Evolutionary conservation across 2,888 invertebrate genomes (phyloP).

Genomic region (Brachyptera putata): DNA sequence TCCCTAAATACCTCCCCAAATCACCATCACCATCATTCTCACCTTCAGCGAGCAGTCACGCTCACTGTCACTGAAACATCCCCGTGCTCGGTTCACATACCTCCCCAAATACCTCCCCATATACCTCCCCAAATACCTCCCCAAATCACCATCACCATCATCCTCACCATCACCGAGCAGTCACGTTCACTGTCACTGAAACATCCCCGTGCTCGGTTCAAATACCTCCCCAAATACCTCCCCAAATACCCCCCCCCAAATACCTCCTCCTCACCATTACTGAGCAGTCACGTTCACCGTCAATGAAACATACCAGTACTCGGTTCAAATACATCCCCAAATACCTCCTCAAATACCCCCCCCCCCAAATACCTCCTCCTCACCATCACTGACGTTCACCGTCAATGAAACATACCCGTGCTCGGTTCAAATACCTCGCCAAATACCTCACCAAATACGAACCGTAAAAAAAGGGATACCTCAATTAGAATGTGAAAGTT

Average conservation of each 20-base stretch:
- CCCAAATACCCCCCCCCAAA: conserved; percentile 39
- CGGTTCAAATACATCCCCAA: background rate
- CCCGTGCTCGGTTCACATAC: no score
- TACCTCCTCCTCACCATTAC: conserved; percentile 25
- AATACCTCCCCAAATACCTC: conserved; percentile 43
- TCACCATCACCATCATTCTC: conserved; percentile 32
- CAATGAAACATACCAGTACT: conserved; percentile 43
- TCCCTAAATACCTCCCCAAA: conserved; percentile 47
- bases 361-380: conserved; percentile 47
- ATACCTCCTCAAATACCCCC: conserved; percentile 43
- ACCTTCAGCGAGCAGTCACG: conserved; percentile 25
- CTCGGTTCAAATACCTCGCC: conserved; percentile 28
- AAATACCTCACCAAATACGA: conserved; percentile 47
- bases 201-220: no score
- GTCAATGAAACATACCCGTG: conserved; percentile 43
- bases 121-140: conserved; percentile 48
- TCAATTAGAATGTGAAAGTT: no score
- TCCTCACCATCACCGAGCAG: conserved; percentile 23
- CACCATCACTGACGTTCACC: conserved; percentile 39
- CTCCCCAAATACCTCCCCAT: conserved; percentile 47
- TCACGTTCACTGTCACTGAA: conserved; percentile 43
- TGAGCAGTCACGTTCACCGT: conserved; percentile 39
- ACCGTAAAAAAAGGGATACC: background rate
- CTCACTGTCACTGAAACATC: conserved; percentile 44
- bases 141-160: conserved; percentile 38